Conservation (phyloP, 2,797 vertebrate genomes). For the Miichthys miiuy region DNA sequence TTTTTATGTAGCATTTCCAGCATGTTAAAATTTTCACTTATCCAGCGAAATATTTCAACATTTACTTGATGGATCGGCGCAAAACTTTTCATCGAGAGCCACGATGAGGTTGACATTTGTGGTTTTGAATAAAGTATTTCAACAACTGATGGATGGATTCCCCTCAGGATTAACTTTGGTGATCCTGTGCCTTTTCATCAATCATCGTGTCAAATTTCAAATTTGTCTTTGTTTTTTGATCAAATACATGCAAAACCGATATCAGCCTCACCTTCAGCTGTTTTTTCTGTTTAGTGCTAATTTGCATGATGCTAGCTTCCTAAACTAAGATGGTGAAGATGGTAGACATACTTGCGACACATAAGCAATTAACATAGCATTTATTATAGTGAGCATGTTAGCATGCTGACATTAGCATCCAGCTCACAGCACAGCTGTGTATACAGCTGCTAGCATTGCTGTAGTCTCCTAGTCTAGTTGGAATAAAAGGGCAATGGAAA, state of each 20-base stretch:
- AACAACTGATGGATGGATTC: not conserved
- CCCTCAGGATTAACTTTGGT: not conserved
- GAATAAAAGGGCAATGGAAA: slow-evolving; percentile 5
- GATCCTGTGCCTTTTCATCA: not conserved
- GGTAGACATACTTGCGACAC: not conserved
- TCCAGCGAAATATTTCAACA: slow-evolving; percentile 17
- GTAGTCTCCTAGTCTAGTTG: not conserved
- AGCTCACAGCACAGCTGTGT: not conserved
- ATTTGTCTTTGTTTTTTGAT: not conserved
- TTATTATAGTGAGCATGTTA: not conserved
- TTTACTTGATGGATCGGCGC: not conserved
- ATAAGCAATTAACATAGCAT: not conserved
- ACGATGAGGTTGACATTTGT: not conserved
- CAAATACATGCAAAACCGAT: not conserved
- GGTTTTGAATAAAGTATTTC: not conserved
- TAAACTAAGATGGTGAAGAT: not conserved
- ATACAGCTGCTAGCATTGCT: not conserved
- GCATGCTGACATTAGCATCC: not conserved
- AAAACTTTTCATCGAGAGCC: not conserved
- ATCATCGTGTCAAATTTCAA: not conserved
- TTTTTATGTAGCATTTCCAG: not conserved
- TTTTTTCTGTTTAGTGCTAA: not conserved
- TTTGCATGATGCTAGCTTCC: not conserved
- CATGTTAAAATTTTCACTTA: not conserved
- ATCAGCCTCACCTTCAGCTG: not conserved